Evolutionary conservation across 2,888 invertebrate genomes (phyloP), one percentile per base, ranked within the genome.

Genomic region (Macrostomum cliftonense): DNA sequence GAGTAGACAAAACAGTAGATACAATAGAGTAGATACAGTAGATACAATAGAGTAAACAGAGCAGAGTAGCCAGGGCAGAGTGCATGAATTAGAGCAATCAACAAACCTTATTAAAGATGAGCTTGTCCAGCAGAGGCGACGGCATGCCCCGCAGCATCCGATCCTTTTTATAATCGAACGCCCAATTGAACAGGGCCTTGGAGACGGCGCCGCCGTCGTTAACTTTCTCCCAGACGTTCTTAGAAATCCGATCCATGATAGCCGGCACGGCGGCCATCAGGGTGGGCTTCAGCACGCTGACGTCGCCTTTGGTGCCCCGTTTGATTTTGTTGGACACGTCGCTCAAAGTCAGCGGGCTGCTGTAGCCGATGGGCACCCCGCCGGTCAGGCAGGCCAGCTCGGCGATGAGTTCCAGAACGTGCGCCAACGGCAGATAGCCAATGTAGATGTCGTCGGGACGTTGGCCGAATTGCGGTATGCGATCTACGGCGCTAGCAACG

Each of bases 241-340:
- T 97, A n/a, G 45, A 45, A n/a, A 45, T 40, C 42, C 36, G 19
- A 45, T 48, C 37, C 11, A 36, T 19, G 61, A 70, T 60, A 56
- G 89, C 87, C 52, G 97, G 97, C 42, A 97, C 97, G 45, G 89
- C 81, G 2, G 91, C 89, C 76, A 97, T 82, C 62, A 91, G 81
- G 1, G 93, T 89, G 2, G 97, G 97, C 59, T 77, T 77, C 49
- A 97, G 74, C 1, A 86, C 80, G 42, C 83, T 80, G 12, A 89
- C 87, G 71, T 97, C 97, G 4, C 97, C 97, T 64, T 80, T 81
- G 51, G 85, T 83, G 42, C 95, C 95, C 62, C 80, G 4, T 77
- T 86, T 87, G 60, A 97, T 88, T 74, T 91, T 95, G 63, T 87
- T 88, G 46, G 91, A 87, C 21, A 37, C 52, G 28, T 54, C 42